Evolutionary conservation across 2,888 invertebrate species (phyloP), one percentile per base, ranked within the genome.

Genomic region (Polydesmus complanatus): DNA sequence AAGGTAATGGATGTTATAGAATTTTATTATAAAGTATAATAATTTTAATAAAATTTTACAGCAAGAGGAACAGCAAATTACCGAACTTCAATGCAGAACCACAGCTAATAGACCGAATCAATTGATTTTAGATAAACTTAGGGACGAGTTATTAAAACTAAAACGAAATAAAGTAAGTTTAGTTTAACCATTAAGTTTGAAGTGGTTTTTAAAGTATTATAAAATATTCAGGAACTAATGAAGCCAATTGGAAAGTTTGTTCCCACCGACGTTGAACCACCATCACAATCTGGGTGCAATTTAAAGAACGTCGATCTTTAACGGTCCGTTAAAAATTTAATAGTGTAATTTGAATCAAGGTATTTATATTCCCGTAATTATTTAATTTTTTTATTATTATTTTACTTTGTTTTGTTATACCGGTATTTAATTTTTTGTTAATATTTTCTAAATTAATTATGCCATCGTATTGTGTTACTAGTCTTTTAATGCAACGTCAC

Each of bases 51-150:
- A 2, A 25, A 51, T 55, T 48, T n/a, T 62, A 3, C 52, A 68
- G 74, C 80, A 87, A 67, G 86, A 92, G 69, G 92, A 93, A 69
- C 91, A 92, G 72, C 88, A 92, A 77, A 92, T 93, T 61, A 93
- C 93, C 0, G 80, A 89, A 47, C 76, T 93, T n/a, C 88, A 88
- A 72, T 85, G 88, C 70, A 86, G 88, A 74, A 92, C 92, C 2
- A 84, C 87, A 0, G 83, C 87, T 54, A 91, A 93, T 62, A 65
- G 64, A 67, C 94, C 94, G 25, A 94, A 94, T 76, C 83, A 85
- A 75, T 91, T 91, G 0, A 93, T 94, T 67, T 78, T 94, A 25
- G 83, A 85, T 63, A 94, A 94, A 69, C 78, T 95, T 22, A 80
- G 84, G 61, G 74, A 80, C 62, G 94, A 94, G 77, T 88, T 95